Percentiles rank a stretch among this genome's conserved stretches.
Evolutionary conservation across 2,797 vertebrate genomes (phyloP).

Genomic region (Monodelphis domestica): DNA sequence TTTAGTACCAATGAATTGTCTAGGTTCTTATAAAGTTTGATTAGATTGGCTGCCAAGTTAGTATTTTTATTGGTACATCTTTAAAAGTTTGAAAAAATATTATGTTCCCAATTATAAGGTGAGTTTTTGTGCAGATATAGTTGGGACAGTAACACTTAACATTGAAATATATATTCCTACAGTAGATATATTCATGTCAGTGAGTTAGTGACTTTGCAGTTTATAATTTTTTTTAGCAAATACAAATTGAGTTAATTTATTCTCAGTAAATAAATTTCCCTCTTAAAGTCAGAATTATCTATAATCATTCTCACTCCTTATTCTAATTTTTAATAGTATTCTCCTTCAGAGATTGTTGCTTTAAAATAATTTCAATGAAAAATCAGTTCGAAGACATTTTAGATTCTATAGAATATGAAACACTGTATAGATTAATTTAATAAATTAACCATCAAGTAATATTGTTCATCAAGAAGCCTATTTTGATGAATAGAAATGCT

Average conservation of each 20-base stretch:
- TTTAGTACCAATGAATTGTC: not conserved
- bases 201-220: not conserved
- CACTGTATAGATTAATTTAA: not conserved
- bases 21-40: not conserved
- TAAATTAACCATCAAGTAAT: not conserved
- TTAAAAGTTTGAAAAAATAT: slow-evolving; percentile 27
- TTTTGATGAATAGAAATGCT: slow-evolving; percentile 56
- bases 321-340: not conserved
- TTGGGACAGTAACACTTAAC: slow-evolving; percentile 6
- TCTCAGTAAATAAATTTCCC: not conserved
- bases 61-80: not conserved
- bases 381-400: slow-evolving; percentile 23
- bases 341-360: not conserved
- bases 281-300: not conserved
- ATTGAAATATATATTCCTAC: not conserved
- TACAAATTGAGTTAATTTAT: not conserved
- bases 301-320: slow-evolving; percentile 25
- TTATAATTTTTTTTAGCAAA: not conserved
- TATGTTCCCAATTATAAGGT: not conserved
- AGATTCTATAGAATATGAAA: slow-evolving; percentile 34
- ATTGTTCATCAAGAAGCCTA: not conserved
- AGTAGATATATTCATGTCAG: not conserved
- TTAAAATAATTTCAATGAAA: slow-evolving; percentile 18
- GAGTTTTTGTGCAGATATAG: not conserved
- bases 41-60: slow-evolving; percentile 1